Conservation (phyloP, 2,888 invertebrate genomes). For the Pollenia angustigena region DNA sequence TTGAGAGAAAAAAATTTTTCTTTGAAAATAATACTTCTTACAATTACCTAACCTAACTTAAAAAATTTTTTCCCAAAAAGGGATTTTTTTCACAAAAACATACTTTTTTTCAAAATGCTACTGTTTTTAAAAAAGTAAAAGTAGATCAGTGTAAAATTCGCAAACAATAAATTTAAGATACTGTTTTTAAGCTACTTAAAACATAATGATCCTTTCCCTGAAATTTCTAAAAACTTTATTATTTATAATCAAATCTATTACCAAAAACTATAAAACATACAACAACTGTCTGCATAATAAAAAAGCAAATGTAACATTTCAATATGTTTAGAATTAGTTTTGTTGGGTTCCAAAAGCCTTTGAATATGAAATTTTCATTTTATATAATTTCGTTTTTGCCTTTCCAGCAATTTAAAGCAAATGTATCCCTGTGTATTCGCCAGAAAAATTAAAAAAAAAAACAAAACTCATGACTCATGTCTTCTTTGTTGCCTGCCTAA, state of each 20-base stretch:
- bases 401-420: not conserved
- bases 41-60: no score
- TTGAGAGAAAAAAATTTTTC: no score
- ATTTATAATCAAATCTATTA: not conserved
- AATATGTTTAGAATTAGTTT: not conserved
- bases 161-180: no score
- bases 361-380: not conserved
- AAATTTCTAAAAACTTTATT: no score
- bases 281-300: constrained; percentile 19
- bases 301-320: not conserved
- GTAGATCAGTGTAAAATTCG: no score
- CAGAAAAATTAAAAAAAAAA: not conserved
- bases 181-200: no score
- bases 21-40: no score
- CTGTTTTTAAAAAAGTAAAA: no score
- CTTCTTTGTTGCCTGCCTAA: constrained; percentile 33
- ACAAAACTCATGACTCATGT: constrained; percentile 38
- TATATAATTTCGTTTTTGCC: not conserved
- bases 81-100: no score
- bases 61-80: no score
- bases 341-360: constrained; percentile 6
- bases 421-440: not conserved
- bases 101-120: no score
- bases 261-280: not conserved
- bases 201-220: no score